Percentiles rank a stretch among this genome's conserved stretches.
Conservation (phyloP, 2,113 vertebrate species). For the Lamprotornis superbus region DNA sequence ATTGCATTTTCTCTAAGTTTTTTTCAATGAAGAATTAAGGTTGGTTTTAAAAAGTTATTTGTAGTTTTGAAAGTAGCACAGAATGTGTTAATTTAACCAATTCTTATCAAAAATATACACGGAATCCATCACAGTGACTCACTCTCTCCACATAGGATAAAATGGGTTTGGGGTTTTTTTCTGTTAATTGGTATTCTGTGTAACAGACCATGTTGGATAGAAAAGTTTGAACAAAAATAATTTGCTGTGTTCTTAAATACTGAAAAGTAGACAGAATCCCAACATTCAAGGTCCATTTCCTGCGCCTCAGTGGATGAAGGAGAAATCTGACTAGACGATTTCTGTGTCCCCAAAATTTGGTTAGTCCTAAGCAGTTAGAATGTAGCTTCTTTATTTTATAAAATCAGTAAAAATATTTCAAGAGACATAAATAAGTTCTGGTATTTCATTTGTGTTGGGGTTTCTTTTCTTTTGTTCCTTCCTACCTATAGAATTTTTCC, state of each 20-base stretch:
- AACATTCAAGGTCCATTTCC: neutral
- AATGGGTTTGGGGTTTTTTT: neutral
- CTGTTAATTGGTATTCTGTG: neutral
- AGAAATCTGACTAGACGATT: neutral
- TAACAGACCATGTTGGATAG: neutral
- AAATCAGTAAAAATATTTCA: neutral
- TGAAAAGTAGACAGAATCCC: neutral
- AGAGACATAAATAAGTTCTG: neutral
- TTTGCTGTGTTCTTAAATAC: neutral
- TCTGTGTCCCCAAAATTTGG: neutral
- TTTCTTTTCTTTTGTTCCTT: too few species aligned
- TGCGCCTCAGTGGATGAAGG: accelerated
- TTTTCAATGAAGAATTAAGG: neutral
- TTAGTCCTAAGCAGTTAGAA: neutral
- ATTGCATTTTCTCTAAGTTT: neutral
- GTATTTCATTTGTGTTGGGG: neutral
- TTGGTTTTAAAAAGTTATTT: neutral
- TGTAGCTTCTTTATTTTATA: neutral
- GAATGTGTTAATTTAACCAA: neutral
- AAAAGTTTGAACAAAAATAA: neutral
- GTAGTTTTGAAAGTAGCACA: neutral
- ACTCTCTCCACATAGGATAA: neutral
- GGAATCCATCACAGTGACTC: accelerated
- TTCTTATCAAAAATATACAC: neutral
- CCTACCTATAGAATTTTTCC: too few species aligned